phyloP scores from a whole-genome alignment of 2,888 invertebrate species.

The Drosophila pseudotakahashii region DNA sequence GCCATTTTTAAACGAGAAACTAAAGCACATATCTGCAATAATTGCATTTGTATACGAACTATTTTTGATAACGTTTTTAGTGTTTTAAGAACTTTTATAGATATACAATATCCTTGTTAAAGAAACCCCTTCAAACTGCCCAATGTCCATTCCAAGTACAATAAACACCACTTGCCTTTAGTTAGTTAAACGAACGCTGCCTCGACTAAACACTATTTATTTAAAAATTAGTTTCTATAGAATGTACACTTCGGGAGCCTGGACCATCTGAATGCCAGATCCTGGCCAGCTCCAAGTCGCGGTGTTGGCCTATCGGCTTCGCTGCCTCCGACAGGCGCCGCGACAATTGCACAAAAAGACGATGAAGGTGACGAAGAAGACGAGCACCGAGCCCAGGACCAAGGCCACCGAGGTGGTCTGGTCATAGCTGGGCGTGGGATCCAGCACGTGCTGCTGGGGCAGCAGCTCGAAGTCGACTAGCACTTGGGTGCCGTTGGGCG shows the following conservation, averaged over 20 bases:
- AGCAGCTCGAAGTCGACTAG: slow-evolving; percentile 86
- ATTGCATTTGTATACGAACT: not conserved
- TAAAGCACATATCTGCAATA: not conserved
- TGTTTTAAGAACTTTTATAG: slow-evolving; percentile 5
- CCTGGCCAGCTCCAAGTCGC: slow-evolving; percentile 8
- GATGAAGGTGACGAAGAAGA: slow-evolving; percentile 87
- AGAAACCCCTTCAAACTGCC: slow-evolving; percentile 30
- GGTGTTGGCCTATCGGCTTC: slow-evolving; percentile 53
- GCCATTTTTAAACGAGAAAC: not conserved
- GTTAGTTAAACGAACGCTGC: slow-evolving; percentile 70
- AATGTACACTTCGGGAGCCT: slow-evolving; percentile 63
- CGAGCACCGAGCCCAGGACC: slow-evolving; percentile 87
- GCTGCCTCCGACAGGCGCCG: slow-evolving; percentile 77
- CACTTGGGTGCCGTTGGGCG: slow-evolving; percentile 91
- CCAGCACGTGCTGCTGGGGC: slow-evolving; percentile 85
- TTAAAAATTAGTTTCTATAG: slow-evolving; percentile 69
- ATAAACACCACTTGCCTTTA: slow-evolving; percentile 51
- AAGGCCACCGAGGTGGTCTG: slow-evolving; percentile 87
- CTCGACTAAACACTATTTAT: slow-evolving; percentile 70
- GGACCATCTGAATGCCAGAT: slow-evolving; percentile 19
- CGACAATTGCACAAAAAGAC: slow-evolving; percentile 87
- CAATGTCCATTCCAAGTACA: slow-evolving; percentile 27
- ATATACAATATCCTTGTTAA: slow-evolving; percentile 1
- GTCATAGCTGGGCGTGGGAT: slow-evolving; percentile 85
- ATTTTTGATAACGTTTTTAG: slow-evolving; percentile 28